Evolutionary conservation across 1,140 invertebrate species (phyloP).

Genomic region (Hyles euphorbiae): DNA sequence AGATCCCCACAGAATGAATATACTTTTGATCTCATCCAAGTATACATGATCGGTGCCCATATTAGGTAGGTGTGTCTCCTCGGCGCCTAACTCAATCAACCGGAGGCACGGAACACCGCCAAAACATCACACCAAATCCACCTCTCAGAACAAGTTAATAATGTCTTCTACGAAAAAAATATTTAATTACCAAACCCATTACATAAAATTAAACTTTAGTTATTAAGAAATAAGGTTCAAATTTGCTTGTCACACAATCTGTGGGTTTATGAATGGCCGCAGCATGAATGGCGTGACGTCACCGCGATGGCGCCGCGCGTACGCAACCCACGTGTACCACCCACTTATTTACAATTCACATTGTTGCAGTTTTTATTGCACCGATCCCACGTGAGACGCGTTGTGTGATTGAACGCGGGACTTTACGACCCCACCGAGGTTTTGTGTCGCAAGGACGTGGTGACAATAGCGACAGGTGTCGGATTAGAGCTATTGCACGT

Average conservation of each 20-base stretch:
- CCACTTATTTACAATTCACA: constrained; percentile 26
- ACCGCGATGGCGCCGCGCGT: constrained; percentile 31
- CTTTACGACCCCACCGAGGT: background rate
- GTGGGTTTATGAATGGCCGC: constrained; percentile 40
- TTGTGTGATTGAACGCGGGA: background rate
- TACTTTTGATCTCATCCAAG: too few relatives aligned
- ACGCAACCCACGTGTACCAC: constrained; percentile 29
- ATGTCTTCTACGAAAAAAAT: constrained; percentile 6
- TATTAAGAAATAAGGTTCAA: background rate
- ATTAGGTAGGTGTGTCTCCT: too few relatives aligned
- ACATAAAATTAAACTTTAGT: background rate
- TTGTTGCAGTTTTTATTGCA: constrained; percentile 28
- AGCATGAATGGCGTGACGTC: constrained; percentile 40
- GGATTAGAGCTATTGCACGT: too few relatives aligned
- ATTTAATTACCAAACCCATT: background rate
- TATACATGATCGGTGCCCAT: too few relatives aligned
- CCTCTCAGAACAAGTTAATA: background rate
- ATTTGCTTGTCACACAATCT: background rate
- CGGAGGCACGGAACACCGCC: too few relatives aligned
- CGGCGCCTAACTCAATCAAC: too few relatives aligned
- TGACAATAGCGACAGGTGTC: too few relatives aligned
- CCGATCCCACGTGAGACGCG: constrained; percentile 7
- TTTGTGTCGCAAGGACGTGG: too few relatives aligned
- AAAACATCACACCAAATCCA: too few relatives aligned
- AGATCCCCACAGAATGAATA: too few relatives aligned